Base-by-base conservation (phyloP, 2,888 invertebrate genomes). In the Linyphia triangularis region DNA sequence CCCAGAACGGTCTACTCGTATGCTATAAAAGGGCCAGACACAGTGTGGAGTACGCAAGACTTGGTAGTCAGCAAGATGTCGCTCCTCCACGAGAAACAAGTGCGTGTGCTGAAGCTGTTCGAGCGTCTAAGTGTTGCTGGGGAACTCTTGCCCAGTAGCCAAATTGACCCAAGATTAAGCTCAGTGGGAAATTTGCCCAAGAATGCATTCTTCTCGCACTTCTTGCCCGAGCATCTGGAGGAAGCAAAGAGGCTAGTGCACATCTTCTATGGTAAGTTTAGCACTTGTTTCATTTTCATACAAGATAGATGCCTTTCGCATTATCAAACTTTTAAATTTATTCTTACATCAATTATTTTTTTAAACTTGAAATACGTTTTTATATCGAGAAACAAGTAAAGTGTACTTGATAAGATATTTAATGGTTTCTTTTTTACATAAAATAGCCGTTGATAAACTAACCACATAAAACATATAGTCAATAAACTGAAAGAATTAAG, bases 221-320 rank as follows among this genome's bases (percentile, higher is more conserved):
- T 94, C 91, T 93, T 95, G 92, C 93, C 94, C 79, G 93, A 93
- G 40, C 95, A 96, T 88, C 93, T 94, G 78, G 94, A 94, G 91
- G 95, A 96, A 92, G 95, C 95, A 6, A 92, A 94, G 4, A 94
- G 95, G 5, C 92, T 96, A 26, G 95, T 95, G 93, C 94, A 95
- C 91, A 93, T 69, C 40, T 89, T 85, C 26, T 84, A 81, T 43
- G 63, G 89, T 89, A 85, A 81, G 84, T 65, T n/a, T n/a, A n/a
- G 19, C 7, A 19, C 16, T 2, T n/a, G n/a, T 1, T n/a, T 13
- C 4, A 51, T 40, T 10, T 19, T 51, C 16, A 13, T 51, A n/a
- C 6, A 51, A 4, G 0, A 1, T n/a, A 51, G 19, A 19, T 51
- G 0, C 13, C 19, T 10, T 1, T n/a, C 19, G 16, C 51, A 51